These are phyloP conservation scores for Nephrotoma appendiculata DNA, from an alignment of 2,888 invertebrate species.

Conservation along the genomic window DNA sequence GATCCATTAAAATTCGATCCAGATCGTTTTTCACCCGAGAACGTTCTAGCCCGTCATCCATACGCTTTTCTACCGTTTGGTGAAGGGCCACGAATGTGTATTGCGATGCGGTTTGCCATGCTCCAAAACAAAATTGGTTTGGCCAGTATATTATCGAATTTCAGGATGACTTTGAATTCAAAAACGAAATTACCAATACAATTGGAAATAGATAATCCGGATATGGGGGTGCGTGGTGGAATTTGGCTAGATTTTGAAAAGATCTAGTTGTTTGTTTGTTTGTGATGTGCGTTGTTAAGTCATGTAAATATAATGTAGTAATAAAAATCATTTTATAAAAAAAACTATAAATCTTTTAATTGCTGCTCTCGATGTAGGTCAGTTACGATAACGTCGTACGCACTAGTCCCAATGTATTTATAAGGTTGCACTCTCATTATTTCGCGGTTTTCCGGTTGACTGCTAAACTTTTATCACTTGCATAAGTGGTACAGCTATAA, in stretches of 20 bases:
- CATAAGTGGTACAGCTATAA: no score
- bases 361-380: no score
- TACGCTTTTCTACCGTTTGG: constrained; percentile 32
- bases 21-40: constrained; percentile 40
- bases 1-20: constrained; percentile 47
- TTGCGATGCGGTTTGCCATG: constrained; percentile 27
- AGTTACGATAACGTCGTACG: no score
- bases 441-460: no score
- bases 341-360: no score
- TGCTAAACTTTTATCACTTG: no score
- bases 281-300: no score
- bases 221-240: constrained; percentile 8
- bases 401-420: no score
- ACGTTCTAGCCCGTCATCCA: constrained; percentile 31
- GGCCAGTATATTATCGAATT: constrained; percentile 9
- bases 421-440: no score
- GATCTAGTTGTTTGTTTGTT: constrained; percentile 9
- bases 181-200: constrained; percentile 8
- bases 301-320: no score
- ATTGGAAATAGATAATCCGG: constrained; percentile 7
- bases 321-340: no score
- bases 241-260: constrained; percentile 12
- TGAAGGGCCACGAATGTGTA: constrained; percentile 31
- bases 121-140: constrained; percentile 17
- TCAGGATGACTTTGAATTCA: constrained; percentile 2